Evolutionary conservation across 2,888 invertebrate genomes (phyloP).

Genomic region (Choreutis nemorana): DNA sequence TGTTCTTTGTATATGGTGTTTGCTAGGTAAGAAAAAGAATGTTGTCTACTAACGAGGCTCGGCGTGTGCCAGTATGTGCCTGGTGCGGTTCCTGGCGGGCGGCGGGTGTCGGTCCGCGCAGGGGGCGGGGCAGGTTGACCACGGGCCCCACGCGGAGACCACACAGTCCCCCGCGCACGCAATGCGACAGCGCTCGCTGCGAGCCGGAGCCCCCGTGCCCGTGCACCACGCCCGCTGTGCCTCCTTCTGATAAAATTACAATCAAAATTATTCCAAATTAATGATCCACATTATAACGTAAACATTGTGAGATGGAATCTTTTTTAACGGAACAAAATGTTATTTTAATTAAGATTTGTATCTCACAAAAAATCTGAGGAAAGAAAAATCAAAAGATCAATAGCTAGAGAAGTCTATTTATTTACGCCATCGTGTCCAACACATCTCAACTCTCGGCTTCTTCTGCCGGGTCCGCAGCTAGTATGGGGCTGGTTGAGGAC

Average conservation of each 20-base stretch:
- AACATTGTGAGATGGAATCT: too few relatives aligned
- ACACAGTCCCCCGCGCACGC: conserved; percentile 76
- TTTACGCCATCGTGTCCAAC: conserved; percentile 61
- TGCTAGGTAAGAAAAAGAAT: not conserved
- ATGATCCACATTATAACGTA: too few relatives aligned
- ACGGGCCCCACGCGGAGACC: conserved; percentile 69
- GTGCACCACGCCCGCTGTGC: conserved; percentile 61
- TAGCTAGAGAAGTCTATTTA: too few relatives aligned
- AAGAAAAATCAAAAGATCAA: too few relatives aligned
- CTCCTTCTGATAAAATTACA: conserved; percentile 37
- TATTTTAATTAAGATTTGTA: too few relatives aligned
- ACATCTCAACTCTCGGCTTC: conserved; percentile 65
- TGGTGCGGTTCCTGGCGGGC: conserved; percentile 26
- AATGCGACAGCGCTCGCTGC: conserved; percentile 67
- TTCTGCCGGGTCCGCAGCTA: conserved; percentile 68
- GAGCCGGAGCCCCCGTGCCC: conserved; percentile 48
- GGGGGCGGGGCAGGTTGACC: conserved; percentile 57
- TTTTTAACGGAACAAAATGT: too few relatives aligned
- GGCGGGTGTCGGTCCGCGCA: conserved; percentile 38
- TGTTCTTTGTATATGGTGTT: not conserved
- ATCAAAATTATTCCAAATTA: too few relatives aligned
- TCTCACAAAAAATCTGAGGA: too few relatives aligned
- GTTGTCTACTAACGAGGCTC: conserved; percentile 30
- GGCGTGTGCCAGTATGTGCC: conserved; percentile 47
- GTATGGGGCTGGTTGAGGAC: conserved; percentile 44